Evolutionary conservation across 2,113 vertebrate species (phyloP).

Genomic region (Cryptomyrus ogoouensis): DNA sequence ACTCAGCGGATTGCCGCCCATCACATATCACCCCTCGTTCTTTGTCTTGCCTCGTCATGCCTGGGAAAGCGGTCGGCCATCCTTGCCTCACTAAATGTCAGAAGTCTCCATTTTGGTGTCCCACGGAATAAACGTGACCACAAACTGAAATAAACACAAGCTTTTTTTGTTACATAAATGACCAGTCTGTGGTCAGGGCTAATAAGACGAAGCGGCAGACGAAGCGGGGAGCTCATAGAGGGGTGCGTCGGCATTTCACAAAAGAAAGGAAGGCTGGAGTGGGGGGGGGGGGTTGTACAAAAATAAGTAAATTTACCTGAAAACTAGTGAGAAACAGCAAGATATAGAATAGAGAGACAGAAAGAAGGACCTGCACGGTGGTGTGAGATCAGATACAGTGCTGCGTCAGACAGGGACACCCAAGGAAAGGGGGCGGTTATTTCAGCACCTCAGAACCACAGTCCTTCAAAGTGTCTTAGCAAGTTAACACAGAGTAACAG

Average conservation of each 20-base stretch:
- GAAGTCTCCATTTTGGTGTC: slow-evolving; percentile 19
- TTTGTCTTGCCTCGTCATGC: slow-evolving; percentile 38
- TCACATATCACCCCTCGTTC: neutral
- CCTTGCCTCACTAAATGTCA: slow-evolving; percentile 43
- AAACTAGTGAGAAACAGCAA: neutral
- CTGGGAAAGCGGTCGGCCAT: slow-evolving; percentile 27
- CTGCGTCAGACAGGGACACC: neutral
- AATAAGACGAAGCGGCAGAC: neutral
- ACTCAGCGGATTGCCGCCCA: slow-evolving; percentile 24
- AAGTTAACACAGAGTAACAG: neutral
- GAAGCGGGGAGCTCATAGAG: neutral
- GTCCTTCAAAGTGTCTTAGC: neutral
- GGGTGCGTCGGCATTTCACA: neutral
- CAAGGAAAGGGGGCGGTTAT: neutral
- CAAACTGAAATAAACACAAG: neutral
- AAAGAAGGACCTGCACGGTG: neutral
- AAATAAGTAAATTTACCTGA: neutral
- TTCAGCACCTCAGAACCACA: neutral
- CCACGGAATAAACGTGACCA: neutral
- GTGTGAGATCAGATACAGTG: neutral
- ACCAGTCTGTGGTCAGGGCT: neutral
- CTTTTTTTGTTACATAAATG: slow-evolving; percentile 11
- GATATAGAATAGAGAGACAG: neutral
- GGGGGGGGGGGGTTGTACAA: neutral
- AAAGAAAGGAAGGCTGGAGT: neutral